Evolutionary conservation across 1,140 invertebrate species (phyloP).

Genomic region (Apis dorsata): DNA sequence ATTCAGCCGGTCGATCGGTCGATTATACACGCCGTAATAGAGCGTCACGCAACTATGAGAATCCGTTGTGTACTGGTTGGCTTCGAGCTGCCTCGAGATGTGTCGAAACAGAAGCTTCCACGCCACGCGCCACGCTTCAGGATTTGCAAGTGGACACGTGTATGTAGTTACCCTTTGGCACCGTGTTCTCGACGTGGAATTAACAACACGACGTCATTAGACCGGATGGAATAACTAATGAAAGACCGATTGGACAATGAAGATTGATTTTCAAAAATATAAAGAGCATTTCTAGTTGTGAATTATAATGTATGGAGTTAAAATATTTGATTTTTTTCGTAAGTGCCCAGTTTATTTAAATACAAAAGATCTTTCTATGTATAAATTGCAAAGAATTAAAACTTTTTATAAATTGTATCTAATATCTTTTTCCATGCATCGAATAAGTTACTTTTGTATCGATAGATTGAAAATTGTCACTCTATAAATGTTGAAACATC

Average conservation of each 20-base stretch:
- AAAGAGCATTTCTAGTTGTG: too few species aligned
- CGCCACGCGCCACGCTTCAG: slow-evolving; percentile 42
- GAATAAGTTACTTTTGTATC: not conserved
- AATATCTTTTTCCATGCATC: too few species aligned
- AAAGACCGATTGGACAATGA: not conserved
- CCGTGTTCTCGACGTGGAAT: slow-evolving; percentile 22
- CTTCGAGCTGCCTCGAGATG: slow-evolving; percentile 46
- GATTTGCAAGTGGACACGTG: slow-evolving; percentile 60
- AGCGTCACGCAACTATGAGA: slow-evolving; percentile 45
- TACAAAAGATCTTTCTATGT: not conserved
- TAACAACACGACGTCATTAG: not conserved
- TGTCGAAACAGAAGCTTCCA: slow-evolving; percentile 48
- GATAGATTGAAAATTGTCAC: not conserved
- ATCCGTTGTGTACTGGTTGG: slow-evolving; percentile 58
- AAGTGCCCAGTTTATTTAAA: not conserved
- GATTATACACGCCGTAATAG: slow-evolving; percentile 62
- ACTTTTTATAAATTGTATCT: too few species aligned
- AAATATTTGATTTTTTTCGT: not conserved
- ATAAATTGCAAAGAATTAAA: not conserved
- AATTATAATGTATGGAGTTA: too few species aligned
- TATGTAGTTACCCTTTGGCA: slow-evolving; percentile 26
- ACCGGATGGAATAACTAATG: not conserved
- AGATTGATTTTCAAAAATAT: not conserved
- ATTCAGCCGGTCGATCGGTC: slow-evolving; percentile 54
- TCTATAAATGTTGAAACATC: not conserved